Evolutionary conservation across 2,113 vertebrate genomes (phyloP).

Genomic region (Strix aluco): DNA sequence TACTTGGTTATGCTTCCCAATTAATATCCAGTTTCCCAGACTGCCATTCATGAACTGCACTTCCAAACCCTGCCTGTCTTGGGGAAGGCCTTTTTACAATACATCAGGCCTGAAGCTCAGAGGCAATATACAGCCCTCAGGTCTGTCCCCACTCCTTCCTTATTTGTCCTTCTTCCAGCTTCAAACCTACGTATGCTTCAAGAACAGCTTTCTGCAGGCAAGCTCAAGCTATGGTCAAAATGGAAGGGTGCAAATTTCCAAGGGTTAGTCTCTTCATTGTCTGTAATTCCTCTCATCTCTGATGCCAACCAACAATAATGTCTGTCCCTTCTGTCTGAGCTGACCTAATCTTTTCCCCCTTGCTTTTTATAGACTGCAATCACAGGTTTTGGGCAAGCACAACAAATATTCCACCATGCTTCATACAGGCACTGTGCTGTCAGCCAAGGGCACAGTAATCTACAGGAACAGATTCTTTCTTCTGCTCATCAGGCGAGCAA

Average conservation of each 20-base stretch:
- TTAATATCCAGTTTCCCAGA: neutral
- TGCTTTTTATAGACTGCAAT: neutral
- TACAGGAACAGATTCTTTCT: neutral
- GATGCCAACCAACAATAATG: neutral
- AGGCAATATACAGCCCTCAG: neutral
- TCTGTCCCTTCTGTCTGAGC: neutral
- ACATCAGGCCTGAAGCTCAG: neutral
- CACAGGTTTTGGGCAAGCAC: neutral
- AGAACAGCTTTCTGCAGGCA: neutral
- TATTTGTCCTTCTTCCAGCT: neutral
- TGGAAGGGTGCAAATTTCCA: neutral
- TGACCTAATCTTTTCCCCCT: neutral
- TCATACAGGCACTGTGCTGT: neutral
- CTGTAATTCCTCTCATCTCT: neutral
- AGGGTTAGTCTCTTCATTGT: neutral
- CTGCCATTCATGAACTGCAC: neutral
- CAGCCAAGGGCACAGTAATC: neutral
- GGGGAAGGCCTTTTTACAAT: neutral
- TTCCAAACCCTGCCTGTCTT: too few species aligned
- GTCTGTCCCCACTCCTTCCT: neutral
- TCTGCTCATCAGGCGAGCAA: neutral
- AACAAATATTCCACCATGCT: neutral
- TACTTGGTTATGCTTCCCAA: neutral
- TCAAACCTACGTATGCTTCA: neutral
- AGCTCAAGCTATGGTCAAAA: neutral